Evolutionary conservation across 1,140 invertebrate genomes (phyloP).

Genomic region (Eupristina koningsbergeri): DNA sequence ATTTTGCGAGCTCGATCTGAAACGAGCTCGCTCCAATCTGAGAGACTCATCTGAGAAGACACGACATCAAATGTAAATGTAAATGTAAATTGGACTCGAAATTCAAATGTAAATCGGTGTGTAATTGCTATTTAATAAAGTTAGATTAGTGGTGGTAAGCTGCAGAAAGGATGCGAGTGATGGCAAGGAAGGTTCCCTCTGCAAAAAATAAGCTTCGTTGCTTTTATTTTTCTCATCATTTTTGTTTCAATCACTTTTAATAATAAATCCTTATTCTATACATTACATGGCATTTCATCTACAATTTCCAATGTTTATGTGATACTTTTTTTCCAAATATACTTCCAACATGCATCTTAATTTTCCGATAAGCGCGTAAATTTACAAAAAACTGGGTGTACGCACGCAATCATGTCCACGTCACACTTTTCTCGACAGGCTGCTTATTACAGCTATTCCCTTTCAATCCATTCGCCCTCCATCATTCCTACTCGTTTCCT

Average conservation of each 20-base stretch:
- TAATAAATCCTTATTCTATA: conserved; percentile 53
- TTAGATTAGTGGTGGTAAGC: neutral
- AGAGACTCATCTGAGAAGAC: too few species aligned
- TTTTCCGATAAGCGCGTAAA: conserved; percentile 37
- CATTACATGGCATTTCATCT: conserved; percentile 53
- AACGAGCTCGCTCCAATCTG: too few species aligned
- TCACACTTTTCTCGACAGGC: conserved; percentile 1
- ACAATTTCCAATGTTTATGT: conserved; percentile 51
- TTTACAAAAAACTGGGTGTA: conserved; percentile 46
- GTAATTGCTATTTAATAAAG: neutral
- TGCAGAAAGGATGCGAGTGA: neutral
- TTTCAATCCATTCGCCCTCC: neutral
- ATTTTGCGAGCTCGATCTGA: too few species aligned
- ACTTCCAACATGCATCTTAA: conserved; percentile 19
- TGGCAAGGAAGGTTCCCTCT: neutral
- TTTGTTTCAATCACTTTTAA: conserved; percentile 41
- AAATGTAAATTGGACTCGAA: too few species aligned
- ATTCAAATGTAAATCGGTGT: neutral
- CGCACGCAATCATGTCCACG: conserved; percentile 22
- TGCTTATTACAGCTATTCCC: neutral
- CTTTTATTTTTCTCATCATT: conserved; percentile 13
- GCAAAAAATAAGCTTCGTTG: neutral
- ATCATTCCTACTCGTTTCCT: neutral
- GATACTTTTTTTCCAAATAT: conserved; percentile 34
- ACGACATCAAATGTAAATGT: too few species aligned